phyloP scores from a whole-genome alignment of 2,888 invertebrate genomes.

The Protonemura montana region DNA sequence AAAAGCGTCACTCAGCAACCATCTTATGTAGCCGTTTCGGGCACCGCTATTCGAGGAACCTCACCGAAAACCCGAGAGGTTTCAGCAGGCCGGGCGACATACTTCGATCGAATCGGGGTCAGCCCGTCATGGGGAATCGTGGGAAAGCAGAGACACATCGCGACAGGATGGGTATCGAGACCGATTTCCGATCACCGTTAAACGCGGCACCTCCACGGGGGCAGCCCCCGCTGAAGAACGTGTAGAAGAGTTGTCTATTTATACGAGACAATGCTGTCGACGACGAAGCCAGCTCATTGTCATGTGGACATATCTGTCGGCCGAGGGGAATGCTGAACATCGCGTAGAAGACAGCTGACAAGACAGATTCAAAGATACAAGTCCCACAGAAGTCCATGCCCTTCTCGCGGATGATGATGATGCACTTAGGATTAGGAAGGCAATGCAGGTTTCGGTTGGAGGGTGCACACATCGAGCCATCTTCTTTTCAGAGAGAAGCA shows the following conservation, averaged over 20 bases:
- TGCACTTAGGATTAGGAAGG: background rate
- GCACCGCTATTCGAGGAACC: background rate
- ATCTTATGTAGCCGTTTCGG: too few relatives aligned
- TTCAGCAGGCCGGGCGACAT: background rate
- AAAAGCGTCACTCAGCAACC: too few relatives aligned
- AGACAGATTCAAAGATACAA: background rate
- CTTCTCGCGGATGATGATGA: background rate
- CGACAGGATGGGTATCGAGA: background rate
- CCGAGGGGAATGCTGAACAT: background rate
- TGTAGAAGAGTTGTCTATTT: background rate
- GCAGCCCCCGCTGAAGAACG: background rate
- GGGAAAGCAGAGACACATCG: background rate
- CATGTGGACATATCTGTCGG: background rate
- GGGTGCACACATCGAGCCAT: background rate
- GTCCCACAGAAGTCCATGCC: background rate
- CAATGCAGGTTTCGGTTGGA: background rate
- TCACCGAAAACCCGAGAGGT: background rate
- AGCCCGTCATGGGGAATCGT: background rate
- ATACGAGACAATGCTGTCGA: background rate
- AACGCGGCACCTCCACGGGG: background rate
- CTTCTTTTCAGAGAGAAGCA: background rate
- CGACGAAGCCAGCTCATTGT: background rate
- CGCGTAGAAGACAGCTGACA: background rate
- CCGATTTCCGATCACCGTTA: slow-evolving; percentile 7
- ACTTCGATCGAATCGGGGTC: background rate